Percentiles rank a stretch among this genome's conserved stretches.
Evolutionary conservation across 1,140 invertebrate species (phyloP).

Genomic region (Planococcus citri): DNA sequence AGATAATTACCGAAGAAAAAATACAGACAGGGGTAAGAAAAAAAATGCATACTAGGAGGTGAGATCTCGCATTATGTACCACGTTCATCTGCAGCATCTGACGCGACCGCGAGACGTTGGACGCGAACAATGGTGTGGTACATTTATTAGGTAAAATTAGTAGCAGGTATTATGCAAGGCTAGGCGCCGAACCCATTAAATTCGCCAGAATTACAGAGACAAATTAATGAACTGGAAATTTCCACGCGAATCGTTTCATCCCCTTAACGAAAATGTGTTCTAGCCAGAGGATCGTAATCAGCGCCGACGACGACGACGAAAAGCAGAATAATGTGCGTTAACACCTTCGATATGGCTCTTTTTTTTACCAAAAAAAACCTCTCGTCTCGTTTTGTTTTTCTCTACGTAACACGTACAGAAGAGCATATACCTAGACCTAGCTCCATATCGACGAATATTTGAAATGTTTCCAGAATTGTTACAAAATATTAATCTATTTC

Average conservation of each 20-base stretch:
- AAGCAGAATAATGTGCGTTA: not conserved
- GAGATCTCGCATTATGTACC: not conserved
- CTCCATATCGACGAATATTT: no score
- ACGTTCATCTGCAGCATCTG: no score
- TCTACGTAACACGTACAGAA: no score
- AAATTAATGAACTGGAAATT: conserved; percentile 3
- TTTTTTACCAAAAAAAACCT: no score
- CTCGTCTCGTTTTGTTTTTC: no score
- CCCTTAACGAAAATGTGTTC: conserved; percentile 6
- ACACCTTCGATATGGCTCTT: not conserved
- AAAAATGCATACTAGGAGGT: no score
- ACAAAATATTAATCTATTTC: no score
- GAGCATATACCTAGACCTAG: no score
- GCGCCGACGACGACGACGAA: no score
- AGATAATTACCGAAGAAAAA: not conserved
- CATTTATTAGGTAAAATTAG: conserved; percentile 4
- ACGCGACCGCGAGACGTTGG: not conserved
- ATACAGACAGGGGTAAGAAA: no score
- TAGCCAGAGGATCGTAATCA: not conserved
- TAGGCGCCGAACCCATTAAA: not conserved
- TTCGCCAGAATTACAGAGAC: conserved; percentile 1
- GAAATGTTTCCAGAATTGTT: not conserved
- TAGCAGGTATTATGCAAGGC: conserved; percentile 1
- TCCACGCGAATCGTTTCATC: not conserved
- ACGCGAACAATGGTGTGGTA: not conserved